Evolutionary conservation across 1,140 invertebrate species (phyloP).

Genomic region (Babylonia areolata): DNA sequence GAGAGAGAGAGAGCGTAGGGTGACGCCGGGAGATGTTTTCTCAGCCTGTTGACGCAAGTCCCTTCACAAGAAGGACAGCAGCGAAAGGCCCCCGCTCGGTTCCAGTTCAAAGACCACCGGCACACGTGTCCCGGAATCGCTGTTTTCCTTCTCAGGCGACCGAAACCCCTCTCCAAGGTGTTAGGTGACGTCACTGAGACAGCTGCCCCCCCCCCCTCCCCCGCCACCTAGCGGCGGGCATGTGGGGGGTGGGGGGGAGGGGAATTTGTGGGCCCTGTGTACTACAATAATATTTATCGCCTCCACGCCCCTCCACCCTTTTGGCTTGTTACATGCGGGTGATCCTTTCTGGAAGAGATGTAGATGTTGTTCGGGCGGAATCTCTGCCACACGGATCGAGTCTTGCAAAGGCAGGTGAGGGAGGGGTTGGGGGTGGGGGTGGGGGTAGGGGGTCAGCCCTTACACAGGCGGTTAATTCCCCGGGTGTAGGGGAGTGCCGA

Average conservation of each 20-base stretch:
- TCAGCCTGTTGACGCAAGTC: neutral
- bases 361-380: neutral
- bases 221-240: neutral
- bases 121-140: constrained; percentile 15
- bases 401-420: too few species aligned
- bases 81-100: neutral
- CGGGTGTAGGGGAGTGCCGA: constrained; percentile 5
- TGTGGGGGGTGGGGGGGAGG: neutral
- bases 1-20: too few species aligned
- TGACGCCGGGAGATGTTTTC: neutral
- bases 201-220: neutral
- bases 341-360: neutral
- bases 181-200: neutral
- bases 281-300: constrained; percentile 28
- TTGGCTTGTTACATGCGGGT: neutral
- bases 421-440: too few species aligned
- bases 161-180: constrained; percentile 8
- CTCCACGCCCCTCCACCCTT: constrained; percentile 1
- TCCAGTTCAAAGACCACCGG: constrained; percentile 2
- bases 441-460: too few species aligned
- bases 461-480: constrained; percentile 2
- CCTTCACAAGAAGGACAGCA: neutral
- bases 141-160: too few species aligned
- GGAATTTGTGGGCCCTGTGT: neutral
- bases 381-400: neutral